Base-by-base conservation (phyloP, 2,113 vertebrate genomes). In the Dromaius novaehollandiae region DNA sequence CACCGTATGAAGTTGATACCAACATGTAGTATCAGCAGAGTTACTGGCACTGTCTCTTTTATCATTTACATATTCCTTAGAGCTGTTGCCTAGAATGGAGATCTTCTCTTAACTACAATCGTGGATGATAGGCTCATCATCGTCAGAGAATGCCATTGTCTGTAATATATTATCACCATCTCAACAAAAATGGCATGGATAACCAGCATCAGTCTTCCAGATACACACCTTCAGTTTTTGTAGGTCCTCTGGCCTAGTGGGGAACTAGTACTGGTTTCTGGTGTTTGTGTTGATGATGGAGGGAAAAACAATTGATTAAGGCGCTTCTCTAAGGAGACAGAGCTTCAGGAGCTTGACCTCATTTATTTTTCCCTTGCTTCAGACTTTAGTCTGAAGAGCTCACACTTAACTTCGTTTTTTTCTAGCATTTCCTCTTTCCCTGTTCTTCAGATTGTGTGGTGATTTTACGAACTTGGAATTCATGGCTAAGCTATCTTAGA, bases 1-100 rank as follows among this genome's bases (percentile, higher is more conserved):
- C 46, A 36, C 7, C 4, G 11, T 0, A 0, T 50, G 19, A 1
- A 71, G 34, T 51, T 61, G 46, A 61, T 22, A 63, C 2, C 11
- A 55, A 34, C 63, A 2, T 63, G 26, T 14, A 53, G 46, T 71
- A 36, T 40, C 20, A 75, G 42, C 40, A 48, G 19, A 63, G 34
- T 82, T 90, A 71, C 1, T 50, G 40, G 4, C 32, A 36, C 10
- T 82, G 11, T 82, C 48, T 60, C 7, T 30, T 15, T 56, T 80
- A 32, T 8, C 63, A 25, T 12, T 60, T 26, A 30, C 13, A 2
- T 3, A 15, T 77, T 68, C 61, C 22, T 74, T 61, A 75, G 30
- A 81, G 8, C 44, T 79, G 20, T 71, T 51, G 9, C 30, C n/a
- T 63, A 16, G 56, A 65, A 21, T 73, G 25, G n/a, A 89, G 19